These are phyloP conservation scores for Mustelus asterias DNA, from an alignment of 2,113 vertebrate genomes.

Conservation along the genomic window DNA sequence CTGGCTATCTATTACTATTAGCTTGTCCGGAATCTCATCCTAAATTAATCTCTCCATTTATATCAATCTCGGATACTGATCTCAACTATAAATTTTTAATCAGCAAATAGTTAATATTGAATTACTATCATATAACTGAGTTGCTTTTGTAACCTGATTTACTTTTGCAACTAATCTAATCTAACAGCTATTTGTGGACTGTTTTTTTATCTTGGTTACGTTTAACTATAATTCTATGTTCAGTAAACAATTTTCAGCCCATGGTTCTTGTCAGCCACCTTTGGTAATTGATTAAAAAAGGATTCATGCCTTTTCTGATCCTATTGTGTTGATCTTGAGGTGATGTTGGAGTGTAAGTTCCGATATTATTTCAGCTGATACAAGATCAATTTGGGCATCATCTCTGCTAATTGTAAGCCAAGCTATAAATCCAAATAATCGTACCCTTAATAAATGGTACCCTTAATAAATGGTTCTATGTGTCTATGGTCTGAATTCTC, in stretches of 20 bases:
- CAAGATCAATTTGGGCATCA: neutral
- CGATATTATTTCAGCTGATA: neutral
- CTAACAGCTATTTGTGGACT: neutral
- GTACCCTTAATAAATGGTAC: neutral
- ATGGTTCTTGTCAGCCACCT: neutral
- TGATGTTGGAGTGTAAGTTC: neutral
- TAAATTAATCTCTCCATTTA: neutral
- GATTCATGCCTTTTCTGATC: neutral
- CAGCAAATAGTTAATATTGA: neutral
- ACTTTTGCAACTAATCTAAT: neutral
- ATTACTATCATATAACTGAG: neutral
- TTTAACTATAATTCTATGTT: neutral
- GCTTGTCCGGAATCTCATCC: neutral
- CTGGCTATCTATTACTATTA: neutral
- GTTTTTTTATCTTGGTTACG: neutral
- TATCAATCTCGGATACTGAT: neutral
- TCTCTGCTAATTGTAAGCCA: neutral
- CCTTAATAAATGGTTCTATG: neutral
- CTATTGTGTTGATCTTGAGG: neutral
- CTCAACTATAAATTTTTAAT: neutral
- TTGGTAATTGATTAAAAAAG: neutral
- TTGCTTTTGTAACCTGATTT: neutral
- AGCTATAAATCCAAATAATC: neutral
- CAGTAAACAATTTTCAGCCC: neutral
- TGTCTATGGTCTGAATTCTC: neutral